Conservation (phyloP, 2,888 invertebrate genomes). For the Nebria salina region DNA sequence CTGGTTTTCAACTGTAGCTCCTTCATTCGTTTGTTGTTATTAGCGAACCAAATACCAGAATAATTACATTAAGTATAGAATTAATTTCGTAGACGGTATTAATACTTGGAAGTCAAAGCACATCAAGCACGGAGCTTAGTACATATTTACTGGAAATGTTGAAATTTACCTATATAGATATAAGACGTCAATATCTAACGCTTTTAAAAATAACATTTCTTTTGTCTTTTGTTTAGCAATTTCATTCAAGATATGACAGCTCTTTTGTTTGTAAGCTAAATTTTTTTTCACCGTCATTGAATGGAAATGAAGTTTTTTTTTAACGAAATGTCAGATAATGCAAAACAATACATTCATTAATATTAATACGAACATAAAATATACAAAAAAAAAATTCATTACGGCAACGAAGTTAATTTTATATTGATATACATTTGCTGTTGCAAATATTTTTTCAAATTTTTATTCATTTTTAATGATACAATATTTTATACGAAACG, state of each 20-base stretch:
- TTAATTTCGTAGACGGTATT: background rate
- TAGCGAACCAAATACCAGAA: background rate
- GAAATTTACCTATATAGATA: too few species aligned
- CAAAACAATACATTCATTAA: background rate
- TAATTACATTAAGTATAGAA: background rate
- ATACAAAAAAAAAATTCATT: background rate
- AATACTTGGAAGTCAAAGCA: background rate
- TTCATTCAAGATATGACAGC: background rate
- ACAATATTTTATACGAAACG: too few species aligned
- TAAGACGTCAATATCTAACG: too few species aligned
- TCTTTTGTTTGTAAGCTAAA: background rate
- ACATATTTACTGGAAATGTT: too few species aligned
- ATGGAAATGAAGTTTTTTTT: background rate
- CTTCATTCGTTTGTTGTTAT: background rate
- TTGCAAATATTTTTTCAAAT: background rate
- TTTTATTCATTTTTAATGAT: too few species aligned
- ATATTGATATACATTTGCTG: background rate
- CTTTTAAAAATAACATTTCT: background rate
- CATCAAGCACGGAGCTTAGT: too few species aligned
- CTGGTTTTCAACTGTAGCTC: background rate
- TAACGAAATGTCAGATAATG: background rate
- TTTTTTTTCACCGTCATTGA: background rate
- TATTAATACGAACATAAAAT: background rate
- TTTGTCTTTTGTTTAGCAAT: background rate
- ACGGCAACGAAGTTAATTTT: background rate